Percentiles rank a stretch among this genome's conserved stretches.
phyloP scores from a whole-genome alignment of 2,888 invertebrate genomes.

The Watsonalla cultraria region DNA sequence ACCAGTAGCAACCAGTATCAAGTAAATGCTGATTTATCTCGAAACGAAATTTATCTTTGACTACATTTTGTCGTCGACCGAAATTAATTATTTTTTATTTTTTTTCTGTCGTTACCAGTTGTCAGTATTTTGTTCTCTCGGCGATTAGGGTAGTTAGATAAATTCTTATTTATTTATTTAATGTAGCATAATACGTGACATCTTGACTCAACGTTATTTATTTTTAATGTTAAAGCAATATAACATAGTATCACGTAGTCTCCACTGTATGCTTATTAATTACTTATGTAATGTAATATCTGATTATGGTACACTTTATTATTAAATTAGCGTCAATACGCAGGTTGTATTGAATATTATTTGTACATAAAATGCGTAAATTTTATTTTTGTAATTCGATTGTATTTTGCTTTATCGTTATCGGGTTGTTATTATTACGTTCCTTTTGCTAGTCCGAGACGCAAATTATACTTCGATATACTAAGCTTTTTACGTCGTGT shows the following conservation, averaged over 20 bases:
- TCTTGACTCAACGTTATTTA: slow-evolving; percentile 60
- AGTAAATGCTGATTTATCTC: slow-evolving; percentile 25
- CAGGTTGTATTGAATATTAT: slow-evolving; percentile 19
- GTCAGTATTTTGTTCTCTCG: slow-evolving; percentile 72
- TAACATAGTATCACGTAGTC: slow-evolving; percentile 49
- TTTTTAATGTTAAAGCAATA: slow-evolving; percentile 57
- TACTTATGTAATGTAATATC: slow-evolving; percentile 19
- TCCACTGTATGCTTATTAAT: slow-evolving; percentile 43
- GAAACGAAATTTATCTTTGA: slow-evolving; percentile 44
- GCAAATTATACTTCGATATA: slow-evolving; percentile 20
- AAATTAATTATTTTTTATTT: slow-evolving; percentile 26
- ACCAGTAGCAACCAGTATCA: slow-evolving; percentile 14
- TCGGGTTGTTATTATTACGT: slow-evolving; percentile 40
- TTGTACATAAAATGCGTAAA: slow-evolving; percentile 26
- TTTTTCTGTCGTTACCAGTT: slow-evolving; percentile 34
- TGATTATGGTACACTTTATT: slow-evolving; percentile 21
- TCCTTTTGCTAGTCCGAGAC: slow-evolving; percentile 51
- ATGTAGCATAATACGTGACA: slow-evolving; percentile 56
- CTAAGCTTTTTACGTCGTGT: background rate
- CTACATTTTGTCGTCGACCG: slow-evolving; percentile 32
- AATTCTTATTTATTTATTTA: slow-evolving; percentile 75
- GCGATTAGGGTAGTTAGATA: slow-evolving; percentile 67
- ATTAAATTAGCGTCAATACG: slow-evolving; percentile 24
- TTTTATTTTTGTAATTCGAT: slow-evolving; percentile 33
- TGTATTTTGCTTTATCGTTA: slow-evolving; percentile 29